Evolutionary conservation across 2,113 vertebrate genomes (phyloP), one percentile per base, ranked within the genome.

Genomic region (Lota lota): DNA sequence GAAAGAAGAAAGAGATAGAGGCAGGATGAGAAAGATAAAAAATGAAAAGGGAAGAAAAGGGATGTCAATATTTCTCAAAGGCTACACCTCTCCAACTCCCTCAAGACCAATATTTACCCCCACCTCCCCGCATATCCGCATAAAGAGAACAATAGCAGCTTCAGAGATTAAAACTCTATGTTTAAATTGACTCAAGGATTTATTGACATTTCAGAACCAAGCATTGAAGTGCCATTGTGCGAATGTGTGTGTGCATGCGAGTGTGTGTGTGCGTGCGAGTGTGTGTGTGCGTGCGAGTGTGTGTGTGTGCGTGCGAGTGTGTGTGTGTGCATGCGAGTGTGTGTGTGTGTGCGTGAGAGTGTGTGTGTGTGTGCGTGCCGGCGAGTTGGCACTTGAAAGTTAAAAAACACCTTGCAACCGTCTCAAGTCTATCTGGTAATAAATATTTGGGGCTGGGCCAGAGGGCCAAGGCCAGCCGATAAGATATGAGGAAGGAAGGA

Each of bases 391-490:
- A 62, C 70, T 81, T 69, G 72, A 74, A 72, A 72, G 67, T 66
- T 67, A 21, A 47, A 33, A 56, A 17, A 74, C 74, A 67, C 66
- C 21, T 3, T 20, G 62, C 59, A 53, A 63, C 57, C 11, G 64
- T 62, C 68, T 81, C n/a, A 64, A 66, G 66, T 69, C 63, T 79
- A 76, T 84, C 76, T 69, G 72, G 53, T 60, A 66, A 72, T 68
- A 77, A 80, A 87, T 82, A 84, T 85, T 79, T 82, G 81, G 78
- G 70, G 51, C 76, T 8, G 64, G 76, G 78, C 3, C 60, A 67
- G 64, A 67, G 19, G 77, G 79, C 74, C 71, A 28, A 79, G 75
- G 72, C 71, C 73, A 72, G 74, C 68, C 59, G 81, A 83, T 85
- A 72, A 87, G 83, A 79, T 74, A 79, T 73, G 77, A 74, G 58